phyloP scores from a whole-genome alignment of 2,888 invertebrate species.

The Pandemis corylana region DNA sequence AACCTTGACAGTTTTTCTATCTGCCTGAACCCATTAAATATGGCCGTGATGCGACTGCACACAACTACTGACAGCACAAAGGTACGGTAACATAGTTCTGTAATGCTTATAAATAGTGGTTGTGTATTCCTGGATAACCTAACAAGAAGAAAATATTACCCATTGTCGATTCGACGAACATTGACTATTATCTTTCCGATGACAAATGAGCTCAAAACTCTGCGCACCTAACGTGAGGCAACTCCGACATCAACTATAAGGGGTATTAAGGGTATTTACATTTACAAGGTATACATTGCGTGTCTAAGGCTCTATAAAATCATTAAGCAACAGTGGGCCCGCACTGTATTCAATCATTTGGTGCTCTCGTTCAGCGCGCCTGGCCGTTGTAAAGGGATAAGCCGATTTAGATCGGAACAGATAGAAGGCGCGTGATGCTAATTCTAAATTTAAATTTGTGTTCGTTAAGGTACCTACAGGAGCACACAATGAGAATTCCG shows the following conservation, averaged over 20 bases:
- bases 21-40: too few relatives aligned
- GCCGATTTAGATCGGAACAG: conserved; percentile 77
- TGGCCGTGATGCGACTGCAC: neutral
- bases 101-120: conserved; percentile 35
- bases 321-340: conserved; percentile 37
- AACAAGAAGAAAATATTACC: conserved; percentile 65
- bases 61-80: conserved; percentile 27
- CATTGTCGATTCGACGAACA: conserved; percentile 72
- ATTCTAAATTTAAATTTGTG: conserved; percentile 72
- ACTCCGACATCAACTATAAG: conserved; percentile 43
- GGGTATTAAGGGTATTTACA: conserved; percentile 43
- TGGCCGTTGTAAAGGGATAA: conserved; percentile 64
- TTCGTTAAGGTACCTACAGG: conserved; percentile 50
- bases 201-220: conserved; percentile 73
- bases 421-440: conserved; percentile 72
- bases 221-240: conserved; percentile 56
- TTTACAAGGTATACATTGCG: conserved; percentile 56
- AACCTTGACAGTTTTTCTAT: too few relatives aligned
- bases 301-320: conserved; percentile 43
- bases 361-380: conserved; percentile 47
- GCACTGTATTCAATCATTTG: conserved; percentile 50
- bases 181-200: conserved; percentile 71
- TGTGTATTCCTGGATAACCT: conserved; percentile 51
- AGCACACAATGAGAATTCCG: conserved; percentile 62
- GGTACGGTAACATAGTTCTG: conserved; percentile 13